phyloP scores from a whole-genome alignment of 2,888 invertebrate genomes.

The Heliothis peltigera region DNA sequence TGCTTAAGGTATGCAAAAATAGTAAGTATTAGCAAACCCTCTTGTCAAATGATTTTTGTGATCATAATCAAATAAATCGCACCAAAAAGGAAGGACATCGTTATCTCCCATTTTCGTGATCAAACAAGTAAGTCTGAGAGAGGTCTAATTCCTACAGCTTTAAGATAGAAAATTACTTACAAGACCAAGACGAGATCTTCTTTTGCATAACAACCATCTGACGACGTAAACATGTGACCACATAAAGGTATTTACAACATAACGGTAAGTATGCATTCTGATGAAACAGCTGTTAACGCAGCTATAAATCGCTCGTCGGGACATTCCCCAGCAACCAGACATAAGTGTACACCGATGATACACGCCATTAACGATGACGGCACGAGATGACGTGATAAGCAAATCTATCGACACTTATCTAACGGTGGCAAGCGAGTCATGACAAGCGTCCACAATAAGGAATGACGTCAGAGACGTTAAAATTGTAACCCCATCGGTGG shows the following conservation, averaged over 20 bases:
- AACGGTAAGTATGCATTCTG: background rate
- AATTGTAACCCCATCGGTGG: background rate
- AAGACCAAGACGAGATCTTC: no score
- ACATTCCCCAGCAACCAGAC: conserved; percentile 4
- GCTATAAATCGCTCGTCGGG: background rate
- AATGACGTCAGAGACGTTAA: conserved; percentile 12
- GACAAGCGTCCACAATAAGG: conserved; percentile 17
- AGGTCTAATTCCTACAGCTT: no score
- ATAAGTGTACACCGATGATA: background rate
- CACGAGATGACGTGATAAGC: conserved; percentile 17
- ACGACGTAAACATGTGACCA: background rate
- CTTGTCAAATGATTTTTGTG: background rate
- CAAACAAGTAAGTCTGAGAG: no score
- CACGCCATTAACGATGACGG: conserved; percentile 25
- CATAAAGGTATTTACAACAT: background rate
- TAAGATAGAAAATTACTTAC: no score
- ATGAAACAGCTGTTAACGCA: background rate
- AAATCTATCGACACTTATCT: conserved; percentile 11
- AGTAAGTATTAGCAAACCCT: background rate
- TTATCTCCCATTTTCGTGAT: no score
- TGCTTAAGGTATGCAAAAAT: background rate
- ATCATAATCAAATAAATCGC: background rate
- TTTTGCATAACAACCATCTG: no score
- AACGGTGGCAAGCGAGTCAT: conserved; percentile 13
- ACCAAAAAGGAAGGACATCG: no score